Evolutionary conservation across 2,888 invertebrate species (phyloP).

Genomic region (Apotomis turbidana): DNA sequence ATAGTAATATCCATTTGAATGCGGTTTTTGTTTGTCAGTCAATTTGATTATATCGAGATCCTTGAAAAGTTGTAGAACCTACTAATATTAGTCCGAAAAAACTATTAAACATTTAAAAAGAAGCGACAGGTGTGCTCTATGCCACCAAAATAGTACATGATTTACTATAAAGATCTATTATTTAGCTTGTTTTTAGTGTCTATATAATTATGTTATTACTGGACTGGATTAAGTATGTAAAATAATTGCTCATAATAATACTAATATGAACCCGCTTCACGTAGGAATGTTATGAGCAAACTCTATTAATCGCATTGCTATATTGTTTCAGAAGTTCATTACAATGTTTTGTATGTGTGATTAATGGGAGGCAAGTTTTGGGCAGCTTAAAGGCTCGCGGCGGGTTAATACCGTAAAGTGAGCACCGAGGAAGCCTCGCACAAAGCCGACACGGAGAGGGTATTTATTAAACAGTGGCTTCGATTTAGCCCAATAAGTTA

Average conservation of each 20-base stretch:
- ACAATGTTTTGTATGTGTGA: constrained; percentile 55
- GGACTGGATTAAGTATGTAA: too few relatives aligned
- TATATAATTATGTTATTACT: too few relatives aligned
- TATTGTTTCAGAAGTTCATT: constrained; percentile 11
- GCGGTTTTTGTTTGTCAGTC: too few relatives aligned
- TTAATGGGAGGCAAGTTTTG: constrained; percentile 65
- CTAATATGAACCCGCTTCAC: neutral
- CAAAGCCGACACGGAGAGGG: constrained; percentile 78
- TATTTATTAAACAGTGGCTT: constrained; percentile 77
- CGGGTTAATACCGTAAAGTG: constrained; percentile 66
- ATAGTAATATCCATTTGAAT: too few relatives aligned
- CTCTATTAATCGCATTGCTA: neutral
- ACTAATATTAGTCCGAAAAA: too few relatives aligned
- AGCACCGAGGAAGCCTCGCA: constrained; percentile 69
- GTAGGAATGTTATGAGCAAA: constrained; percentile 13
- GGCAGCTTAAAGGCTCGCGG: constrained; percentile 64
- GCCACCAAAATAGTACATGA: too few relatives aligned
- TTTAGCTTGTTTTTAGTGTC: neutral
- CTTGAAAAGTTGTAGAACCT: too few relatives aligned
- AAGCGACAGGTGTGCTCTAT: too few relatives aligned
- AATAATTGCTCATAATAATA: neutral
- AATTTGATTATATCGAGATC: too few relatives aligned
- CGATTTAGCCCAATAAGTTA: constrained; percentile 82
- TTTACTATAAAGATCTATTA: neutral
- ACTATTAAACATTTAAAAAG: too few relatives aligned